Evolutionary conservation across 2,888 invertebrate genomes (phyloP).

Genomic region (Sepiola atlantica): DNA sequence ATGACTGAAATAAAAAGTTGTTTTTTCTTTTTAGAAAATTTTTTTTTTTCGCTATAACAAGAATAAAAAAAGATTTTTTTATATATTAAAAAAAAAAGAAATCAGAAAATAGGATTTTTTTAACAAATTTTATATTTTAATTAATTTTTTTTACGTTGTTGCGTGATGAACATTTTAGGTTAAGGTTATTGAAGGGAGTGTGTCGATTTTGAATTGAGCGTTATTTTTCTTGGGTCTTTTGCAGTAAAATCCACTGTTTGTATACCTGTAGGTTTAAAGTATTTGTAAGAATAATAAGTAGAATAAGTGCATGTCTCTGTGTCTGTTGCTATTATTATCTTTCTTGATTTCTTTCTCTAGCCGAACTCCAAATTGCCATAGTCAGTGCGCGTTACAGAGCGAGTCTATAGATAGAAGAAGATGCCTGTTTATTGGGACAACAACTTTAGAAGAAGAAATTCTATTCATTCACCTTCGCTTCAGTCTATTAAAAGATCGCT

Average conservation of each 20-base stretch:
- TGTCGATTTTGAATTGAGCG: background rate
- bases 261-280: too few relatives aligned
- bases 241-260: background rate
- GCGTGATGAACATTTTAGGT: background rate
- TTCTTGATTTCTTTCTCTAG: background rate
- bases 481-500: too few relatives aligned
- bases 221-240: background rate
- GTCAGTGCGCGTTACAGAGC: background rate
- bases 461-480: background rate
- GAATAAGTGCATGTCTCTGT: background rate
- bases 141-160: background rate
- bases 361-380: background rate
- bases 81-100: background rate
- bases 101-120: background rate
- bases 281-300: too few relatives aligned
- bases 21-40: background rate
- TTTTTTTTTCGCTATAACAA: background rate
- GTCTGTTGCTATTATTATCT: background rate
- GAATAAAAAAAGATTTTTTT: background rate
- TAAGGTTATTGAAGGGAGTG: background rate
- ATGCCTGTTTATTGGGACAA: background rate
- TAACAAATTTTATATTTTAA: background rate
- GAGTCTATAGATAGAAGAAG: background rate
- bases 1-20: background rate
- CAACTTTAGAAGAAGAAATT: background rate